Base-by-base conservation (phyloP, 1,140 invertebrate genomes). In the Plectus sambesii region DNA sequence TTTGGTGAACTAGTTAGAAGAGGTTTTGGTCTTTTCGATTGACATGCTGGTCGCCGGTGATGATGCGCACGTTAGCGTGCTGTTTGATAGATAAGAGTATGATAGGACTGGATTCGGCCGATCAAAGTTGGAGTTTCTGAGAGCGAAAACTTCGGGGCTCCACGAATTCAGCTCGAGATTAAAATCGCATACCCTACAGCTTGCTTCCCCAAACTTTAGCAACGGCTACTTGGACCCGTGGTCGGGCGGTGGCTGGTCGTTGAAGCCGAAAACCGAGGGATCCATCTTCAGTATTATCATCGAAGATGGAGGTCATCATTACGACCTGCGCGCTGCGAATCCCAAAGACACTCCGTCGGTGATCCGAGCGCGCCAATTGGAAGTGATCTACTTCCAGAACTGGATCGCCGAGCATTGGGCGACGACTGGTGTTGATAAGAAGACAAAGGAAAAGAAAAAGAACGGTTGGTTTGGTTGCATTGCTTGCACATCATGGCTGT, bases 181-280 rank as follows among this genome's bases (percentile, higher is more conserved):
- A 33, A 12, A 19, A 26, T 17, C 27, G 33, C 15, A 33, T 51
- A 2, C 1, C 9, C 42, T n/a, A n/a, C 25, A 12, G 42, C 9
- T 15, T 44, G 22, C 41, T 22, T 27, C 15, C 23, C 46, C 25
- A 57, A 40, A 42, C 68, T 70, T 37, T 70, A 87, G 85, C 58
- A 88, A 89, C 70, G 87, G 87, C 6, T 66, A 84, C 5, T 62
- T 86, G 30, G 89, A 96, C 73, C 90, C 90, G 2, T 94, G 89
- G 90, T 82, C 82, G 35, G 80, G 81, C 55, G 88, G 87, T 5
- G 55, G 88, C 88, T 24, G 81, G 93, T n/a, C 60, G 5, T 42
- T 48, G 39, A 46, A 30, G 9, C 4, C 20, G 1, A 37, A 50
- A 6, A 6, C 49, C 19, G 46, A 45, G 19, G 48, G 48, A 44